phyloP scores from a whole-genome alignment of 2,113 vertebrate genomes.

The Craseonycteris thonglongyai region DNA sequence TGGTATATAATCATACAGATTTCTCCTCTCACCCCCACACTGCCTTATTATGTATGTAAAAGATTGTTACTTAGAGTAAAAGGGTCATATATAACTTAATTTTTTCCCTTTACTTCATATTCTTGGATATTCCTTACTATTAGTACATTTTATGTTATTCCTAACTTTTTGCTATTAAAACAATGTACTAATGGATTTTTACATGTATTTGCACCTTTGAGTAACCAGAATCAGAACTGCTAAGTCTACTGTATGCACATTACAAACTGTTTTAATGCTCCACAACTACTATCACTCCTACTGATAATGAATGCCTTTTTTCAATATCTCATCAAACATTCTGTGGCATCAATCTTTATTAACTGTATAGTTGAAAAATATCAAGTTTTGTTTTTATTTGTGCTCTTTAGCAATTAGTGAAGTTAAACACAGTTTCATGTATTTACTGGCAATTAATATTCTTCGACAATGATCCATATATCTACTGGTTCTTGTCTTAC shows the following conservation, averaged over 20 bases:
- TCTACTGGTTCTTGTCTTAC: background rate
- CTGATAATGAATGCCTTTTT: background rate
- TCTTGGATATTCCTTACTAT: background rate
- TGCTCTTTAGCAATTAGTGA: background rate
- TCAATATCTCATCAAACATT: background rate
- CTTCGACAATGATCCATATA: background rate
- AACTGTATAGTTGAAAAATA: background rate
- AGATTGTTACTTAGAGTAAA: background rate
- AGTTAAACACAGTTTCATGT: background rate
- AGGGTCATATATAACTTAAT: background rate
- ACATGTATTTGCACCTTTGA: background rate
- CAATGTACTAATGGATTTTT: background rate
- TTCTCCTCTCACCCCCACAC: background rate
- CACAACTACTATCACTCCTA: background rate
- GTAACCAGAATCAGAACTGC: background rate
- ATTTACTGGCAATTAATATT: background rate
- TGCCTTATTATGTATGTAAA: background rate
- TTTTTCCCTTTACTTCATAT: background rate
- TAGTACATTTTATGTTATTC: background rate
- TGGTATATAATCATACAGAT: background rate
- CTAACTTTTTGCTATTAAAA: constrained; percentile 1
- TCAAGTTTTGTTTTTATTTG: background rate
- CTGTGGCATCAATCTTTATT: background rate
- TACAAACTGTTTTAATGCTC: background rate
- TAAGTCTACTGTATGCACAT: background rate